Evolutionary conservation across 2,797 vertebrate species (phyloP).

Genomic region (Podarcis lilfordi): DNA sequence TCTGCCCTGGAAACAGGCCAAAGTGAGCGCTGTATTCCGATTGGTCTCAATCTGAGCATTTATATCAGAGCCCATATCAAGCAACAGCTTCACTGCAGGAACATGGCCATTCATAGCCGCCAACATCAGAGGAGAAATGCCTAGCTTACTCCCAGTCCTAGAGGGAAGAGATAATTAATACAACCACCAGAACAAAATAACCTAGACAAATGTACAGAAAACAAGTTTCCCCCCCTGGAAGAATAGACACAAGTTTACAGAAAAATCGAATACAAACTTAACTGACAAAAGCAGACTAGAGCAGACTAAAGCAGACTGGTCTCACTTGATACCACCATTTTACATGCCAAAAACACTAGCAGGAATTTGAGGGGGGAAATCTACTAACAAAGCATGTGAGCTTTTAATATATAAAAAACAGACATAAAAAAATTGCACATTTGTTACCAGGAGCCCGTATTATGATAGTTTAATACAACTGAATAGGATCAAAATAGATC

Average conservation of each 20-base stretch:
- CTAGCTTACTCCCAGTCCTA: slow-evolving; percentile 98
- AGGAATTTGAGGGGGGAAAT: not conserved
- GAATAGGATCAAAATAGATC: not conserved
- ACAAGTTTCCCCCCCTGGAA: not conserved
- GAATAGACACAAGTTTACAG: slow-evolving; percentile 31
- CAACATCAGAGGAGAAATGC: slow-evolving; percentile 98
- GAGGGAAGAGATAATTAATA: slow-evolving; percentile 51
- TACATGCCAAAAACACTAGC: not conserved
- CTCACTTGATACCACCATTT: not conserved
- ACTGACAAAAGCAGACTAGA: not conserved
- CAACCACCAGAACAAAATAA: not conserved
- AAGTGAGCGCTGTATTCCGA: slow-evolving; percentile 95
- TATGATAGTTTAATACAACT: not conserved
- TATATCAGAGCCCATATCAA: slow-evolving; percentile 99
- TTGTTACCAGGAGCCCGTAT: not conserved
- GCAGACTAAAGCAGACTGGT: not conserved
- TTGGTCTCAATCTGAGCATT: slow-evolving; percentile 99
- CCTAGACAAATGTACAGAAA: not conserved
- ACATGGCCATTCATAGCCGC: slow-evolving; percentile 99
- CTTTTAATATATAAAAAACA: not conserved
- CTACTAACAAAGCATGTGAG: not conserved
- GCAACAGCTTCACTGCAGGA: slow-evolving; percentile 94
- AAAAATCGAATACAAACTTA: not conserved
- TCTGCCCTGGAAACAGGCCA: slow-evolving; percentile 97
- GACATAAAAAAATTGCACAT: not conserved